Percentiles rank a stretch among this genome's conserved stretches.
phyloP scores from a whole-genome alignment of 1,140 invertebrate species.

The Drosophila takahashii region DNA sequence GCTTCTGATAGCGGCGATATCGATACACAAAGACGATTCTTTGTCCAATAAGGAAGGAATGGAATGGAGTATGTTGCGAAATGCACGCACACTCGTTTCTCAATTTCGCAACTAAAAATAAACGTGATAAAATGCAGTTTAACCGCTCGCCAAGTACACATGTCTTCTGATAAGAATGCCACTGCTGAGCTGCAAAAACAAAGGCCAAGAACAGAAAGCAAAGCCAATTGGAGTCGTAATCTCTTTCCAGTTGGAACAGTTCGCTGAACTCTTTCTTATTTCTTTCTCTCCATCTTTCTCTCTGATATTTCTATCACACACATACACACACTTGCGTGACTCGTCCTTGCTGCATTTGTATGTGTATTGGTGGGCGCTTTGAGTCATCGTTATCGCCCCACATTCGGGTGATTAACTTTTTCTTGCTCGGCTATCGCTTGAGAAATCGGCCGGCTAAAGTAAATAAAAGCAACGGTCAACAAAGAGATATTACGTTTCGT shows the following conservation, averaged over 20 bases:
- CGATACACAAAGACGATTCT: slow-evolving; percentile 39
- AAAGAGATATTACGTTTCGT: slow-evolving; percentile 29
- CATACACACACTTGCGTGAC: background rate
- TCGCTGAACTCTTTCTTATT: slow-evolving; percentile 65
- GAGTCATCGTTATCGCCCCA: slow-evolving; percentile 41
- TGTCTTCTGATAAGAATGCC: slow-evolving; percentile 33
- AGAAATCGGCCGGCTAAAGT: slow-evolving; percentile 48
- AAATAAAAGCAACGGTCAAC: slow-evolving; percentile 46
- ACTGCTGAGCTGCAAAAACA: slow-evolving; percentile 20
- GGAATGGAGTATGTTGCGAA: background rate
- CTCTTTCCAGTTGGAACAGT: slow-evolving; percentile 56
- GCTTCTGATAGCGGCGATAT: slow-evolving; percentile 20
- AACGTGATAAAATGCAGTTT: slow-evolving; percentile 82
- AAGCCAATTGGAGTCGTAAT: slow-evolving; percentile 69
- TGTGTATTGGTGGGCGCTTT: background rate
- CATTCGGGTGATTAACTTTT: slow-evolving; percentile 30
- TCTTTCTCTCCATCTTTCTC: background rate
- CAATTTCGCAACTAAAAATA: slow-evolving; percentile 76
- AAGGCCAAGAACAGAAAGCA: slow-evolving; percentile 7
- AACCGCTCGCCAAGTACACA: slow-evolving; percentile 33
- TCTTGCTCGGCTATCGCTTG: slow-evolving; percentile 40
- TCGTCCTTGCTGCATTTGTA: slow-evolving; percentile 29
- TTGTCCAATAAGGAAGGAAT: slow-evolving; percentile 17
- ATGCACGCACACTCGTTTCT: slow-evolving; percentile 35
- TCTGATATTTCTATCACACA: slow-evolving; percentile 12